Percentiles rank a stretch among this genome's conserved stretches.
These are phyloP conservation scores for Morinoia aosen DNA, from an alignment of 2,888 invertebrate genomes.

Conservation along the genomic window DNA sequence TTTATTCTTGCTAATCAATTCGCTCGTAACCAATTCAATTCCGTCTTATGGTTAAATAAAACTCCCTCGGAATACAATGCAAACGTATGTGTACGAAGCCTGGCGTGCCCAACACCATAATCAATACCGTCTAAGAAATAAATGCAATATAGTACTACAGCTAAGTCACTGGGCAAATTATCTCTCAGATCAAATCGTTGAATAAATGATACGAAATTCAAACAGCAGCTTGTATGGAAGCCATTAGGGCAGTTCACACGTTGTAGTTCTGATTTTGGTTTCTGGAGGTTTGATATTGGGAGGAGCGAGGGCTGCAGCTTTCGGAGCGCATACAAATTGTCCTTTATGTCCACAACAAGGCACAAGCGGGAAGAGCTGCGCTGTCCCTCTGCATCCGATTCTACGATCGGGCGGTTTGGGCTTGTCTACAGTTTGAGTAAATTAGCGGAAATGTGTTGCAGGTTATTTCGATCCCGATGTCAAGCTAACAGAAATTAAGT, in stretches of 20 bases:
- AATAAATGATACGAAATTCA: not conserved
- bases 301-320: not conserved
- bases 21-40: too few relatives aligned
- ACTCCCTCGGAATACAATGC: too few relatives aligned
- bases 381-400: not conserved
- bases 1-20: too few relatives aligned
- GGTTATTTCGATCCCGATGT: not conserved
- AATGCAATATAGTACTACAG: not conserved
- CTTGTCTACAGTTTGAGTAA: not conserved
- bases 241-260: not conserved
- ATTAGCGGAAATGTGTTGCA: not conserved
- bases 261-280: not conserved
- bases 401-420: not conserved
- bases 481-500: not conserved
- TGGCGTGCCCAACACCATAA: too few relatives aligned
- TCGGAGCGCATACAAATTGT: not conserved
- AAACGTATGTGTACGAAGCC: too few relatives aligned
- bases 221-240: not conserved
- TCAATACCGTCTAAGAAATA: too few relatives aligned
- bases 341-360: not conserved
- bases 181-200: not conserved
- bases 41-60: too few relatives aligned
- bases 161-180: not conserved
- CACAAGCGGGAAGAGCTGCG: not conserved
- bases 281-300: not conserved